Evolutionary conservation across 1,140 invertebrate species (phyloP).

Genomic region (Thaumetopoea pityocampa): DNA sequence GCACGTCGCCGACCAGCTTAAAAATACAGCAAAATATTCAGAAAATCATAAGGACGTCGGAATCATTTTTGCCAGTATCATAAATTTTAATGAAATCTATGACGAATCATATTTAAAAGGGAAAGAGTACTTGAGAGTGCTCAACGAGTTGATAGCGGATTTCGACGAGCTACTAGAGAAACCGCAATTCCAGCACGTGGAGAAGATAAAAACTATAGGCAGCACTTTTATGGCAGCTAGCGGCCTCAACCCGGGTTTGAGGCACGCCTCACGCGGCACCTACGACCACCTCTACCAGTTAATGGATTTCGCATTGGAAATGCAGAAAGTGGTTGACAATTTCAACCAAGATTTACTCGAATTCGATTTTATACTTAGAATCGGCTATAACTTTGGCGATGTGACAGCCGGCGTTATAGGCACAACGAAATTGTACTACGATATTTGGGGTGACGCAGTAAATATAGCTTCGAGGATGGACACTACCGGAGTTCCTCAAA

Average conservation of each 20-base stretch:
- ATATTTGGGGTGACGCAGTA: conserved; percentile 99
- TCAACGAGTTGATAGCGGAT: conserved; percentile 96
- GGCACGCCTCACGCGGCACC: conserved; percentile 78
- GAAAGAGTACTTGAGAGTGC: conserved; percentile 93
- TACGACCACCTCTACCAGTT: conserved; percentile 90
- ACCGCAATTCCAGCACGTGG: conserved; percentile 90
- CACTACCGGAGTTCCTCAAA: conserved; percentile 89
- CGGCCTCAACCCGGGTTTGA: conserved; percentile 88
- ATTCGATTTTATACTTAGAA: conserved; percentile 93
- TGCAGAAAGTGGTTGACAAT: conserved; percentile 90
- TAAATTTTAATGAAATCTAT: conserved; percentile 97
- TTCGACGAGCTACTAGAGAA: conserved; percentile 94
- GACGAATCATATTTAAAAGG: conserved; percentile 96
- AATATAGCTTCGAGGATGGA: conserved; percentile 98
- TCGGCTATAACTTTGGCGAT: conserved; percentile 91
- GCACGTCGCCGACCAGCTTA: conserved; percentile 94
- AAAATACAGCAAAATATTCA: conserved; percentile 95
- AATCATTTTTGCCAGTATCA: conserved; percentile 96
- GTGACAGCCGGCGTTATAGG: conserved; percentile 97
- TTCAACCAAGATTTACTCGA: conserved; percentile 93
- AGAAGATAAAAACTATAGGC: conserved; percentile 99
- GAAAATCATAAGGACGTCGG: conserved; percentile 95
- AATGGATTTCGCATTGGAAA: conserved; percentile 91
- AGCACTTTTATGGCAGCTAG: conserved; percentile 98
- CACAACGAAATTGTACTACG: conserved; percentile 96